phyloP scores from a whole-genome alignment of 2,797 vertebrate genomes.

The Pseudocheirus occidentalis region DNA sequence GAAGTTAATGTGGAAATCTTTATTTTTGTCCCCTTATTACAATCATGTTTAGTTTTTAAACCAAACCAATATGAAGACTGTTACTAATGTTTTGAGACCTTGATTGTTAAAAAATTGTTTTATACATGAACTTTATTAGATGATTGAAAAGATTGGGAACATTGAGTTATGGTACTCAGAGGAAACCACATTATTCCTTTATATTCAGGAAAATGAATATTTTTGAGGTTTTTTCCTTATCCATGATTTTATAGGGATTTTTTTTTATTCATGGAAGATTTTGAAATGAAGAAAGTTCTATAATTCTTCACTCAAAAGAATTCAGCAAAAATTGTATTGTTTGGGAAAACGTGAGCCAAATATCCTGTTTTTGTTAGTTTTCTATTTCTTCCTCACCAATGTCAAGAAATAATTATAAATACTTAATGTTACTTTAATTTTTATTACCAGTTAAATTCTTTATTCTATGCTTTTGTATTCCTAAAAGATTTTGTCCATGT shows the following conservation, averaged over 20 bases:
- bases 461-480: constrained; percentile 21
- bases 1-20: constrained; percentile 29
- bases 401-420: constrained; percentile 25
- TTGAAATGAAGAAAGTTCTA: constrained; percentile 16
- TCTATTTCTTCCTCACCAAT: constrained; percentile 21
- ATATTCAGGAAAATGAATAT: constrained; percentile 20
- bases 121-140: constrained; percentile 26
- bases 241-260: constrained; percentile 18
- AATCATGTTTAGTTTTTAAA: constrained; percentile 15
- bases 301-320: constrained; percentile 48
- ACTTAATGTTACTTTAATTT: constrained; percentile 37
- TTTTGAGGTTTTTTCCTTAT: constrained; percentile 29
- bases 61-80: constrained; percentile 21
- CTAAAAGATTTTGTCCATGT: constrained; percentile 33
- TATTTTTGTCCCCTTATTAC: constrained; percentile 11
- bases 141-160: constrained; percentile 13
- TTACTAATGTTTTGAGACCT: constrained; percentile 12
- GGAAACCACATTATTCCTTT: constrained; percentile 27
- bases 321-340: neutral
- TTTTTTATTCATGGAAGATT: neutral
- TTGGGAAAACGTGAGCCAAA: neutral
- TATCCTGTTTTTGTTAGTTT: constrained; percentile 29
- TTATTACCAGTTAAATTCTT: constrained; percentile 10
- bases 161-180: constrained; percentile 24
- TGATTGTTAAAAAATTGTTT: constrained; percentile 33